phyloP scores from a whole-genome alignment of 2,888 invertebrate genomes.

The Ophion slaviceki region DNA sequence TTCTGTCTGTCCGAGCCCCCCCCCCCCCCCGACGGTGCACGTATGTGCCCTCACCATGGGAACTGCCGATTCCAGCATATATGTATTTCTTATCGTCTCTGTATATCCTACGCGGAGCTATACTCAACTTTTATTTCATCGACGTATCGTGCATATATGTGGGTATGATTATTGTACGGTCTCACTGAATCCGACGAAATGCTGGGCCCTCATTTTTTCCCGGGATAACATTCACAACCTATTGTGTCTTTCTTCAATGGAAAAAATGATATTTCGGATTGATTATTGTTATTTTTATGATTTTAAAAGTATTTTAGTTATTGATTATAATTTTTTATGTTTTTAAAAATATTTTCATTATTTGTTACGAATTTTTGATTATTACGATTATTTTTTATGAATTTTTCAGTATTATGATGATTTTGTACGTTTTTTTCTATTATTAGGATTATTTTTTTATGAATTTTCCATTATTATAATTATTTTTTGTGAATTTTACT shows the following conservation, averaged over 20 bases:
- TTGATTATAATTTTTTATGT: too few relatives aligned
- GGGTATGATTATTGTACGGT: slow-evolving; percentile 17
- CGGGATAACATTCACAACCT: neutral
- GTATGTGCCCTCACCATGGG: slow-evolving; percentile 18
- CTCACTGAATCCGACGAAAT: neutral
- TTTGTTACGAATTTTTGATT: neutral
- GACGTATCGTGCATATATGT: slow-evolving; percentile 16
- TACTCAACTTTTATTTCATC: slow-evolving; percentile 37
- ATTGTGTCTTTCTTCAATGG: neutral
- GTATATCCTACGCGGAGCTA: neutral
- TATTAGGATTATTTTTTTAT: neutral
- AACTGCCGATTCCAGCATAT: slow-evolving; percentile 13
- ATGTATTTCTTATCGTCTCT: slow-evolving; percentile 25
- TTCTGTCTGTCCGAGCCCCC: neutral
- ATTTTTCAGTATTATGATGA: neutral
- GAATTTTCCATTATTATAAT: too few relatives aligned
- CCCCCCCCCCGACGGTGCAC: neutral
- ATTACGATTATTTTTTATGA: neutral
- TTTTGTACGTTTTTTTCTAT: neutral
- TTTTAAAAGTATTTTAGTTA: neutral
- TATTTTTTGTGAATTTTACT: neutral
- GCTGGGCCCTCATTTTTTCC: neutral
- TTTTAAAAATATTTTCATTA: too few relatives aligned
- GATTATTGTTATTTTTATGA: neutral
- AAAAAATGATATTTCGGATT: neutral